Conservation (phyloP, 2,888 invertebrate species). For the Calliphora vomitoria region DNA sequence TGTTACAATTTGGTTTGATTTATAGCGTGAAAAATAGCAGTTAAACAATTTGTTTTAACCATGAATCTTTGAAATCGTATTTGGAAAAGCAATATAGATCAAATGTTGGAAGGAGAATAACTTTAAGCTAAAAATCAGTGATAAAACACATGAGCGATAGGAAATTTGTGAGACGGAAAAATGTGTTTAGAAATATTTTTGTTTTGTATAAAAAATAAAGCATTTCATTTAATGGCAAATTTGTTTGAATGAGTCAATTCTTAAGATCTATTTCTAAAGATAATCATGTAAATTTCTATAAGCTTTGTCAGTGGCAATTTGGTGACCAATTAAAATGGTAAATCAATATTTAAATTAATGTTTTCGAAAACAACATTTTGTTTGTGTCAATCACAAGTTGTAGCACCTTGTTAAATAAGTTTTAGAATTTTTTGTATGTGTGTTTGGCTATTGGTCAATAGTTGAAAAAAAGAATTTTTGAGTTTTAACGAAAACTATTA, state of each 20-base stretch:
- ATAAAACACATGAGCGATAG: constrained; percentile 29
- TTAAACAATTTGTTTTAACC: constrained; percentile 13
- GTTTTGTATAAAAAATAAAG: background rate
- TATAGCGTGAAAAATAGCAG: background rate
- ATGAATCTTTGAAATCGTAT: constrained; percentile 36
- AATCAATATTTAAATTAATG: constrained; percentile 65
- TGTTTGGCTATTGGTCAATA: constrained; percentile 17
- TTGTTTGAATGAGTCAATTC: constrained; percentile 27
- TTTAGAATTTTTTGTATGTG: constrained; percentile 4
- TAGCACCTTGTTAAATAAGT: constrained; percentile 22
- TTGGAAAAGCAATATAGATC: constrained; percentile 30
- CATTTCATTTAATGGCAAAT: no score
- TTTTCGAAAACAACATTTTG: constrained; percentile 38
- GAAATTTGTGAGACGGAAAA: background rate
- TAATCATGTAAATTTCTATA: constrained; percentile 41
- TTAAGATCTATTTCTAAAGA: constrained; percentile 30
- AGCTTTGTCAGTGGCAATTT: constrained; percentile 4
- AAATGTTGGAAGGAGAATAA: constrained; percentile 22
- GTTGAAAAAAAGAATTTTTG: constrained; percentile 14
- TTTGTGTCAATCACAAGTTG: constrained; percentile 52
- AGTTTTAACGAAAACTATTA: constrained; percentile 8
- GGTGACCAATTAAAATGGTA: constrained; percentile 66
- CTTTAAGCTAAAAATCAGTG: constrained; percentile 53
- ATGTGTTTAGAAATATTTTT: background rate
- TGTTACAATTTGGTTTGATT: constrained; percentile 8